Evolutionary conservation across 1,140 invertebrate species (phyloP), one percentile per base, ranked within the genome.

Genomic region (Drosophila jambulina): DNA sequence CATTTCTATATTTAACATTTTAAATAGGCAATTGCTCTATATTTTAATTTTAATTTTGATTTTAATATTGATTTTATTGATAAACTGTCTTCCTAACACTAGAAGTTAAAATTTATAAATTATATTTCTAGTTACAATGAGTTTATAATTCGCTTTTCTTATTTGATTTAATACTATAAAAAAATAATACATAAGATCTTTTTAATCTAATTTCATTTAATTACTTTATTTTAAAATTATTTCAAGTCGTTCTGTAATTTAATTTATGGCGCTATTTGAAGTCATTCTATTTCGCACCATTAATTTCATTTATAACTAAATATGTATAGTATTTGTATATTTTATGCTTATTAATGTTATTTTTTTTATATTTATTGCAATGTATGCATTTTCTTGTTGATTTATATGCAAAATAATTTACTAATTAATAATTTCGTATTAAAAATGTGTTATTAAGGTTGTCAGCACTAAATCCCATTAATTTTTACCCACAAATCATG

Each of bases 401-500:
- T 36, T 23, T 23, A 54, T 36, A 5, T 15, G 49, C 19, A 21
- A 53, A 49, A n/a, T 13, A 29, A 29, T 29, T 19, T 27, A n/a
- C 4, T 12, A 13, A 12, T 54, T 10, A 53, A 21, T 17, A 4
- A 34, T 1, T 15, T 15, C 15, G 2, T 15, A 34, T 34, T 36
- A 10, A 53, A 53, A 15, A 21, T 5, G 7, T 9, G 7, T 21
- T 53, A 19, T 32, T 32, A 53, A 5, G 10, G 2, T 13, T 34
- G 32, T 56, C n/a, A 13, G 23, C 59, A 13, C 10, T 40, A 17
- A 36, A 19, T 7, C 23, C 13, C 19, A 25, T 65, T 43, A 45
- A 23, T 13, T 36, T 27, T n/a, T 1, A 19, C n/a, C 32, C 42
- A 36, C 23, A 67, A 29, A 23, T 67, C 60, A 67, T 65, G 23